A percentile compares a stretch with the other conserved stretches of the same genome.
Evolutionary conservation across 1,140 invertebrate genomes (phyloP).

Genomic region (Bilobella aurantiaca): DNA sequence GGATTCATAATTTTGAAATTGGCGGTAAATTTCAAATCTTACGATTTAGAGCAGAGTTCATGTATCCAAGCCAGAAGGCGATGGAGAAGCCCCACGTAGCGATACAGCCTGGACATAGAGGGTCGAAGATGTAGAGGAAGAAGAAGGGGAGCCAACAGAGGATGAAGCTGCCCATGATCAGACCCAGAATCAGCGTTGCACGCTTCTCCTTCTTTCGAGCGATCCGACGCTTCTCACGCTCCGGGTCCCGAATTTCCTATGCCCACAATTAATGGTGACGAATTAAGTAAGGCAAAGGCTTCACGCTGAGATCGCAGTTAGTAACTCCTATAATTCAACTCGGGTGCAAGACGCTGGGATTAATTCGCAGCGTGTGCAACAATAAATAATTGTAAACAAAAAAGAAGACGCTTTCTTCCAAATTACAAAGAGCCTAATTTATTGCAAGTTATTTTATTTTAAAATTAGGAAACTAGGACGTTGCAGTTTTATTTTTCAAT

Average conservation of each 20-base stretch:
- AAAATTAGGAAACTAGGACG: too few relatives aligned
- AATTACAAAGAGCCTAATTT: too few relatives aligned
- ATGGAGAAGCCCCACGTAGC: conserved; percentile 78
- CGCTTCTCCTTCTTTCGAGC: conserved; percentile 94
- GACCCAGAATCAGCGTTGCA: conserved; percentile 88
- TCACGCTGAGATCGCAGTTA: too few relatives aligned
- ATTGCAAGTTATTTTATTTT: too few relatives aligned
- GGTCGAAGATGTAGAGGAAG: conserved; percentile 75
- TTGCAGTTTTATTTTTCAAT: too few relatives aligned
- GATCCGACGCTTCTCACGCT: conserved; percentile 82
- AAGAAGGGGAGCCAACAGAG: conserved; percentile 55
- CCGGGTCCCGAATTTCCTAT: conserved; percentile 71
- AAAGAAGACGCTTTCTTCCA: too few relatives aligned
- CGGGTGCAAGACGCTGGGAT: too few relatives aligned
- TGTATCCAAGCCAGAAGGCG: conserved; percentile 97
- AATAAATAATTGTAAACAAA: too few relatives aligned
- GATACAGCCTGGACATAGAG: conserved; percentile 69
- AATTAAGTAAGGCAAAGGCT: background rate
- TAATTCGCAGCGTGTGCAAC: too few relatives aligned
- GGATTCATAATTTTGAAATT: background rate
- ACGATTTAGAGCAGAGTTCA: conserved; percentile 93
- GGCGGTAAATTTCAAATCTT: background rate
- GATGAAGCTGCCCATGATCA: conserved; percentile 98
- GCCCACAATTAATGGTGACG: conserved; percentile 38
- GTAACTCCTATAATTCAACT: too few relatives aligned